phyloP scores from a whole-genome alignment of 2,888 invertebrate species.

The Epirrhoe tristata region DNA sequence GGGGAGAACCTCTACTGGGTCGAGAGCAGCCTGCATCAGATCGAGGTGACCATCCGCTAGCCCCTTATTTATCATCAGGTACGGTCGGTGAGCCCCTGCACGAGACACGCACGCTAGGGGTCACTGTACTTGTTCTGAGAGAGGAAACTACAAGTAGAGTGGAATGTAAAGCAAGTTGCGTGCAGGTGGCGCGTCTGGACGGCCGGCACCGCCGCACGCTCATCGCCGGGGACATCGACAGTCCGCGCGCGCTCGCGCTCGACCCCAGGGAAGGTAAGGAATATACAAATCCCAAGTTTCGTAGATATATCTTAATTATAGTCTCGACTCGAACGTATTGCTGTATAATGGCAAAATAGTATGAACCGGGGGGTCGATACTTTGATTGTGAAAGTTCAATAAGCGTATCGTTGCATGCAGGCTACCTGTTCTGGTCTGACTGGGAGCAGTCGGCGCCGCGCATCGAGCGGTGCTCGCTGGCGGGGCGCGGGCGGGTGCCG shows the following conservation, averaged over 20 bases:
- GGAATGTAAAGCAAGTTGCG: background rate
- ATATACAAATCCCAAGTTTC: too few species aligned
- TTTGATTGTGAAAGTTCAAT: too few species aligned
- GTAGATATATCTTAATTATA: too few species aligned
- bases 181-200: slow-evolving; percentile 70
- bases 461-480: slow-evolving; percentile 93
- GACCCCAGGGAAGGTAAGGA: slow-evolving; percentile 90
- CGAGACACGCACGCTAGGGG: too few species aligned
- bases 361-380: too few species aligned
- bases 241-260: slow-evolving; percentile 92
- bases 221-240: slow-evolving; percentile 93
- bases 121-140: too few species aligned
- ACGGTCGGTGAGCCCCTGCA: too few species aligned
- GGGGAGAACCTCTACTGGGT: slow-evolving; percentile 95
- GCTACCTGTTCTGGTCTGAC: slow-evolving; percentile 93
- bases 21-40: slow-evolving; percentile 93
- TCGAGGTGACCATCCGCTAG: slow-evolving; percentile 85
- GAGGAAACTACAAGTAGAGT: too few species aligned
- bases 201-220: slow-evolving; percentile 92
- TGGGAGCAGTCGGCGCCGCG: slow-evolving; percentile 92
- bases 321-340: too few species aligned
- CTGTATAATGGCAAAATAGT: too few species aligned
- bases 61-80: too few species aligned
- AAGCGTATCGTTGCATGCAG: slow-evolving; percentile 59
- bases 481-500: slow-evolving; percentile 86